A percentile compares a stretch with the other conserved stretches of the same genome.
Evolutionary conservation across 2,797 vertebrate genomes (phyloP).

Genomic region (Acanthornis magna): DNA sequence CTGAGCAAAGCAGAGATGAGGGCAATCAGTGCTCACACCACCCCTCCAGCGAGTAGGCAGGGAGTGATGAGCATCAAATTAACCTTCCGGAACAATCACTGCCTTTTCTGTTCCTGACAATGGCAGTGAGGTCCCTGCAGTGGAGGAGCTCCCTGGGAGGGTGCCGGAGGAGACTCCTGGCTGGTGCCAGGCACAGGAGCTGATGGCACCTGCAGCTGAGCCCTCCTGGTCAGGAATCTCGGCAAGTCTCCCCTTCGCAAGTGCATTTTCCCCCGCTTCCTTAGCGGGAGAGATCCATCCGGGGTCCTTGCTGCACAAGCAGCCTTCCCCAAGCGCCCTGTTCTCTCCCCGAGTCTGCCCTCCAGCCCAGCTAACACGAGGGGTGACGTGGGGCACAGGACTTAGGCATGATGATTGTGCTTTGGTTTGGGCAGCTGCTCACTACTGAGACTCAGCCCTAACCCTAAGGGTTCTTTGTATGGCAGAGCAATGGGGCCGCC

Average conservation of each 20-base stretch:
- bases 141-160: background rate
- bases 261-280: background rate
- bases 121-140: background rate
- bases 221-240: background rate
- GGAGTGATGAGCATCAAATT: background rate
- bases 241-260: background rate
- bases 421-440: background rate
- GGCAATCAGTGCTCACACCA: background rate
- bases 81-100: background rate
- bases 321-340: background rate
- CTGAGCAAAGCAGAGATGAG: background rate
- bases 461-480: background rate
- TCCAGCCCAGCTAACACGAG: fast-evolving
- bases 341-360: background rate
- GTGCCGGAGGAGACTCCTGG: background rate
- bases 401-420: background rate
- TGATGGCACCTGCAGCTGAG: background rate
- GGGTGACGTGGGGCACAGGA: background rate
- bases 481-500: background rate
- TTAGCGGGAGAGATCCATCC: background rate
- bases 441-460: background rate
- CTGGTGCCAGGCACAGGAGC: background rate
- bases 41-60: background rate
- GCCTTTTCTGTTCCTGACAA: background rate
- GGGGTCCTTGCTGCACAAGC: background rate